Base-by-base conservation (phyloP, 2,113 vertebrate species). In the Brachionichthys hirsutus region DNA sequence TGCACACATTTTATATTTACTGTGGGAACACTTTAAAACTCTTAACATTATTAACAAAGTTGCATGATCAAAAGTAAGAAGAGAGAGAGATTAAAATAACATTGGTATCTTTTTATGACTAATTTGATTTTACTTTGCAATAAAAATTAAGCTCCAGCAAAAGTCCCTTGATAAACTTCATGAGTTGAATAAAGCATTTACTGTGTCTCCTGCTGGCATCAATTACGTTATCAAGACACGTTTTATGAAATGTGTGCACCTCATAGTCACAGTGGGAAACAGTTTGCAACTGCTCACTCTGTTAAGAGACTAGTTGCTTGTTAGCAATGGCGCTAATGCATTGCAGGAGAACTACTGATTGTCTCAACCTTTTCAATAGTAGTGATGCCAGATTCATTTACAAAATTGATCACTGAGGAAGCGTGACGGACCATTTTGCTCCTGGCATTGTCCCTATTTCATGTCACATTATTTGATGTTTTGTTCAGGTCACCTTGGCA, bases 401-500 rank as follows among this genome's bases (percentile, higher is more conserved):
- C 64, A 78, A 82, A 79, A 67, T 84, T 91, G 78, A 83, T 70
- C 41, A 80, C 91, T 73, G 57, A 59, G 78, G 67, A 84, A 59
- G 61, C 71, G 61, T 77, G 85, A 81, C 77, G 85, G 81, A 81
- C 81, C 84, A 71, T 81, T 90, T 88, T 81, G 82, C 79, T 84
- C 81, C 85, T 66, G 89, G 87, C 85, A 80, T 67, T 78, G 77
- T 88, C 78, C 54, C 38, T 87, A 51, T 90, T 87, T 86, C 86
- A 85, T 87, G 75, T 89, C 88, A 84, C 89, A 87, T 90, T 89
- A 84, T 44, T 73, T 81, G 49, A 56, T 41, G 35, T 87, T 91
- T 83, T 87, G 80, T 81, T 75, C 82, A 70, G 84, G 89, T 89
- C 88, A 89, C 77, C 69, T 92, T 89, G 72, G 80, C 82, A 51